Evolutionary conservation across 2,113 vertebrate genomes (phyloP).

Genomic region (Mugil cephalus): DNA sequence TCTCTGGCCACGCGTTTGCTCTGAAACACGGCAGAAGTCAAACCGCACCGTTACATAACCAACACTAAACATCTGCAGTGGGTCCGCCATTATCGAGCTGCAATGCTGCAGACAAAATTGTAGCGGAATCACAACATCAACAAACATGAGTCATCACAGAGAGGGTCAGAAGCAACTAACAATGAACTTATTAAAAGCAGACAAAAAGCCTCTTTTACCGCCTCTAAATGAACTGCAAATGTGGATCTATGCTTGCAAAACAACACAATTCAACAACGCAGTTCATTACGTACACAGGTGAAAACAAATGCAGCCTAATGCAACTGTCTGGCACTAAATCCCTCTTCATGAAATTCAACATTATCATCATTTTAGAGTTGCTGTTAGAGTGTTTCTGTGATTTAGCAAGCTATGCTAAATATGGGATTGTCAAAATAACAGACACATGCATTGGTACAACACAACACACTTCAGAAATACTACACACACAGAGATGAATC

Average conservation of each 20-base stretch:
- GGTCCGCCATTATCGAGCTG: not conserved
- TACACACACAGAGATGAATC: too few relatives aligned
- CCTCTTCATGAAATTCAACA: too few relatives aligned
- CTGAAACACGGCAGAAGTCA: conserved; percentile 81
- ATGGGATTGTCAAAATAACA: too few relatives aligned
- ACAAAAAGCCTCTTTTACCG: not conserved
- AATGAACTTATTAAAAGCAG: not conserved
- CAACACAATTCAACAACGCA: not conserved
- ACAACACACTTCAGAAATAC: too few relatives aligned
- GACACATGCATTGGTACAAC: too few relatives aligned
- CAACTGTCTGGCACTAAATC: too few relatives aligned
- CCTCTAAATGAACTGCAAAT: not conserved
- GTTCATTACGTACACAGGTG: too few relatives aligned
- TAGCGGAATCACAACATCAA: not conserved
- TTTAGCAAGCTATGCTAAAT: too few relatives aligned
- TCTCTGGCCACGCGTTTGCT: conserved; percentile 94
- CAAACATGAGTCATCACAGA: not conserved
- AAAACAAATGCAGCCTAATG: not conserved
- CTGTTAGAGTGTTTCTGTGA: too few relatives aligned
- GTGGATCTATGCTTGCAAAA: not conserved
- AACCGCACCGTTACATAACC: not conserved
- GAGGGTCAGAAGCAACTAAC: not conserved
- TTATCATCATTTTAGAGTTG: too few relatives aligned
- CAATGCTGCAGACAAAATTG: not conserved
- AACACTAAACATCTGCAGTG: not conserved